Percentiles rank a stretch among this genome's conserved stretches.
Evolutionary conservation across 2,888 invertebrate species (phyloP).

Genomic region (Ischnus inquisitorius): DNA sequence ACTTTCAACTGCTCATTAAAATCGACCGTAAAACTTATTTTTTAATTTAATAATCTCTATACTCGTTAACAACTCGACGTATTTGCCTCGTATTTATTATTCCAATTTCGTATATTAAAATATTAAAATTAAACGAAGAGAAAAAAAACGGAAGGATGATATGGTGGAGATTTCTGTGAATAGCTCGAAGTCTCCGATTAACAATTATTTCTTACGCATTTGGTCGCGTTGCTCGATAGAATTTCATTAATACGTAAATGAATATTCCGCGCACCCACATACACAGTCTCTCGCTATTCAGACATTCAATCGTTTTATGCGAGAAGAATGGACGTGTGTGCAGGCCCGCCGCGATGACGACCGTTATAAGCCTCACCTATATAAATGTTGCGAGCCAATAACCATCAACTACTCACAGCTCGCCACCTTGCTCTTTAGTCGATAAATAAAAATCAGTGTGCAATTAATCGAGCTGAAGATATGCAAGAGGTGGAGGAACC

Average conservation of each 20-base stretch:
- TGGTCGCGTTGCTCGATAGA: constrained; percentile 79
- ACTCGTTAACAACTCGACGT: background rate
- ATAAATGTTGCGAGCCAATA: constrained; percentile 81
- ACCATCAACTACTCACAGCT: constrained; percentile 80
- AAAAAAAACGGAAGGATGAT: background rate
- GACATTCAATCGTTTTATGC: background rate
- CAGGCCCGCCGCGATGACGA: constrained; percentile 55
- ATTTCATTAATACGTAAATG: constrained; percentile 79
- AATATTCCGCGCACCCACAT: constrained; percentile 63
- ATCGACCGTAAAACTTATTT: constrained; percentile 8
- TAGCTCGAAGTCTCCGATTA: background rate
- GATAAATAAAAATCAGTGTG: constrained; percentile 78
- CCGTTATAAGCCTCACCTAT: constrained; percentile 69
- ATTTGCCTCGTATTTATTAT: constrained; percentile 12
- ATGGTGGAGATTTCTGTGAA: background rate
- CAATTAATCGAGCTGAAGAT: constrained; percentile 28
- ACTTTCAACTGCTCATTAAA: constrained; percentile 2
- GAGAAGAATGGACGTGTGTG: constrained; percentile 33
- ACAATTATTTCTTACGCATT: constrained; percentile 11
- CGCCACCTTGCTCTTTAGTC: constrained; percentile 79
- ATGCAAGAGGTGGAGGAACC: constrained; percentile 54
- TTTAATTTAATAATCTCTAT: constrained; percentile 3
- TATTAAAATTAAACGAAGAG: background rate
- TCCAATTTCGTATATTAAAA: background rate
- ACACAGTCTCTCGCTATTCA: constrained; percentile 34